These are phyloP conservation scores for Carapus acus DNA, from an alignment of 2,797 vertebrate genomes.

Conservation along the genomic window DNA sequence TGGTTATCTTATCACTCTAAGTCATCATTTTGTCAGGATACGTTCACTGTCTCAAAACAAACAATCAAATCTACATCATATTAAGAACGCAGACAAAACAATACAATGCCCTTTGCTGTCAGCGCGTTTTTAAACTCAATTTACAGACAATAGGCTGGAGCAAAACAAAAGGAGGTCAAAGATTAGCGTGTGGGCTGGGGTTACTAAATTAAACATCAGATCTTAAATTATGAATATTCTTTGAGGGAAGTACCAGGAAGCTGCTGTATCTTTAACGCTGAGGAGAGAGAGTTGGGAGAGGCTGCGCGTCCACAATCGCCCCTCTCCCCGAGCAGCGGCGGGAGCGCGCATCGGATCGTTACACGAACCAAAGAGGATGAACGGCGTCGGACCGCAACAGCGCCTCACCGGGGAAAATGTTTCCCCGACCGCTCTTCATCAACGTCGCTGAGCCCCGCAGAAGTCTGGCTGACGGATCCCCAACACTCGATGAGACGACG, in stretches of 20 bases:
- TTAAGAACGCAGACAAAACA: no score
- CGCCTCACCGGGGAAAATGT: conserved; percentile 70
- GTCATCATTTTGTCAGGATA: no score
- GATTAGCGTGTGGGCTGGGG: conserved; percentile 36
- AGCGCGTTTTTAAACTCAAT: conserved; percentile 21
- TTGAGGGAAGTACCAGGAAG: conserved; percentile 46
- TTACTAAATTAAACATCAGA: conserved; percentile 63
- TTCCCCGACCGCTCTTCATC: conserved; percentile 49
- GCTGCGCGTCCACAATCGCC: conserved; percentile 70
- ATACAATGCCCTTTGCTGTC: not conserved
- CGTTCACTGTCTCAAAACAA: no score
- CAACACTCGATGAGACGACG: conserved; percentile 41
- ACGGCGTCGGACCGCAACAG: conserved; percentile 54
- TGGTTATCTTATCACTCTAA: not conserved
- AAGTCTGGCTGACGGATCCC: conserved; percentile 52
- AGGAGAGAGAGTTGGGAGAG: conserved; percentile 70
- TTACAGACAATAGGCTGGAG: conserved; percentile 33
- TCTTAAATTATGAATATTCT: conserved; percentile 65
- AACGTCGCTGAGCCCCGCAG: conserved; percentile 37
- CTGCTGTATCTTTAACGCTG: conserved; percentile 70
- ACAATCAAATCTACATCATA: not conserved
- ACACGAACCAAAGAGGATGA: conserved; percentile 52
- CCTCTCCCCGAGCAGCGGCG: conserved; percentile 55
- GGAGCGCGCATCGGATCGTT: conserved; percentile 66
- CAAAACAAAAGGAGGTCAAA: conserved; percentile 56